These are phyloP conservation scores for Mongoloraphidia duomilia DNA, from an alignment of 2,888 invertebrate genomes.

Conservation along the genomic window DNA sequence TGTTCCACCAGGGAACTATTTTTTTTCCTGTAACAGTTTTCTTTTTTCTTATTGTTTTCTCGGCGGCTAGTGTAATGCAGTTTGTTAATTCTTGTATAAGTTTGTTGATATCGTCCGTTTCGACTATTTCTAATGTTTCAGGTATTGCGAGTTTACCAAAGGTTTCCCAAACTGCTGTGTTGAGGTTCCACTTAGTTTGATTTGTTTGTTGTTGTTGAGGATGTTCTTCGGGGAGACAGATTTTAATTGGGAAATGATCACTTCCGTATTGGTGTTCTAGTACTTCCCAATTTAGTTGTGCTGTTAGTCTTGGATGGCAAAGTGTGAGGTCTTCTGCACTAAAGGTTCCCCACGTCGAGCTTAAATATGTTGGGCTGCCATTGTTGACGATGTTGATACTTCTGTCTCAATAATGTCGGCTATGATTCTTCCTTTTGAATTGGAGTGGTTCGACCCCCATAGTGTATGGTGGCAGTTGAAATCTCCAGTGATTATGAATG, in stretches of 20 bases:
- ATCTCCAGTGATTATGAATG: neutral
- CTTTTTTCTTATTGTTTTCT: neutral
- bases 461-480: neutral
- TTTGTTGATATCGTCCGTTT: neutral
- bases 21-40: neutral
- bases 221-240: too few species aligned
- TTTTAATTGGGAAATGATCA: slow-evolving; percentile 13
- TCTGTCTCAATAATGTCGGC: slow-evolving; percentile 1
- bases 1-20: slow-evolving; percentile 3
- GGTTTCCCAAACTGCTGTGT: neutral
- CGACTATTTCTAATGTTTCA: neutral
- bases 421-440: slow-evolving; percentile 1
- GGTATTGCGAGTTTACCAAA: neutral
- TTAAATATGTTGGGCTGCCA: neutral
- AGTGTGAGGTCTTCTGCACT: neutral
- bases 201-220: neutral
- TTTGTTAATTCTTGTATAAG: neutral
- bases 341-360: neutral
- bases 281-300: neutral
- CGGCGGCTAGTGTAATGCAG: neutral
- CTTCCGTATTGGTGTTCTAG: slow-evolving; percentile 8
- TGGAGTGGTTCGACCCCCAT: neutral
- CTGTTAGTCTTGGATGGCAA: neutral
- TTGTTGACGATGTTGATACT: neutral
- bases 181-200: neutral